Evolutionary conservation across 2,888 invertebrate species (phyloP), one percentile per base, ranked within the genome.

Genomic region (Xanthorhoe designata): DNA sequence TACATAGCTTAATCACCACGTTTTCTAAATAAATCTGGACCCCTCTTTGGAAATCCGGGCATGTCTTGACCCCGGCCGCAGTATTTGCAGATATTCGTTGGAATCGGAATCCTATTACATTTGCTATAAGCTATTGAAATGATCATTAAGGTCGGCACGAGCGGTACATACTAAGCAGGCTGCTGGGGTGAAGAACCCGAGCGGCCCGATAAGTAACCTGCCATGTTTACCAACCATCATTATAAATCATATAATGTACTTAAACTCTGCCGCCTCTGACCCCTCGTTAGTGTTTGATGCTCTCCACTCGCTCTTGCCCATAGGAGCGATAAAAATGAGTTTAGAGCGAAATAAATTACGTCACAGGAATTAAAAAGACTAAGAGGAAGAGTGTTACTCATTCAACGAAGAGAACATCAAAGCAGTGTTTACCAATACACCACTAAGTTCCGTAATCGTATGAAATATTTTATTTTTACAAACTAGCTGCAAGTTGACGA

Each of bases 111-210:
- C 72, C 70, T 71, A 71, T 74, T 69, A 64, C 68, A 70, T 65
- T 59, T 38, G 70, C 66, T 66, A 69, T 75, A 74, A 72, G 71
- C 73, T 74, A 73, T 75, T 71, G 72, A 70, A 75, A 71, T 74
- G 73, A 78, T 78, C 78, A 79, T 79, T 77, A 79, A 68, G 69
- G 71, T 69, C 70, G 55, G 75, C 68, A 70, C 73, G 72, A 73
- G 75, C 67, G 73, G 73, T 74, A 70, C 69, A 69, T 78, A 73
- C 73, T 72, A 74, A 75, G 71, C 72, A 58, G 57, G 32, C 47
- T 47, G 47, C 47, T 80, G 83, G 85, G 90, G 88, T 90, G 85
- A 90, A 88, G 88, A 88, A 87, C 87, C 89, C 79, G 72, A 72
- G 78, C 72, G 63, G 72, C 75, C n/a, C 80, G 91, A 91, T 92